Evolutionary conservation across 1,140 invertebrate genomes (phyloP).

Genomic region (Dolichoris vasculosae): DNA sequence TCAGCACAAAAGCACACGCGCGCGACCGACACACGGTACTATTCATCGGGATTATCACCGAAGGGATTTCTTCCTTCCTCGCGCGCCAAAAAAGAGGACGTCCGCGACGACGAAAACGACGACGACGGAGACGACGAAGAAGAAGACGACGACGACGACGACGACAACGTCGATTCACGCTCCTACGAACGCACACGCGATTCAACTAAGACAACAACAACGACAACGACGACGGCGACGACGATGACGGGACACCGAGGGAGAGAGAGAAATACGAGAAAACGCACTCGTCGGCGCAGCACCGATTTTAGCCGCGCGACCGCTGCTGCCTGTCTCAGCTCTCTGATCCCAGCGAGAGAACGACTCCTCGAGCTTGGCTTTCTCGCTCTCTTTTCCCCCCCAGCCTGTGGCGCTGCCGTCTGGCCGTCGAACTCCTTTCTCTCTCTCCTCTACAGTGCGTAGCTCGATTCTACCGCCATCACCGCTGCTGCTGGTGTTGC

Average conservation of each 20-base stretch:
- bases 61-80: neutral
- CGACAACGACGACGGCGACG: neutral
- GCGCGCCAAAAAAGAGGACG: neutral
- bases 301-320: conserved; percentile 8
- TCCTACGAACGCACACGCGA: neutral
- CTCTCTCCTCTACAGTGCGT: neutral
- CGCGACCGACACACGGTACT: conserved; percentile 20
- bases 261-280: neutral
- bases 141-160: neutral
- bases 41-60: neutral
- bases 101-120: neutral
- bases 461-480: neutral
- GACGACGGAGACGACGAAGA: neutral
- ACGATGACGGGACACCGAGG: neutral
- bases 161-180: neutral
- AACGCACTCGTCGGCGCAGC: neutral
- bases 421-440: conserved; percentile 49
- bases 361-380: neutral
- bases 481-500: neutral
- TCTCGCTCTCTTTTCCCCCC: conserved; percentile 52
- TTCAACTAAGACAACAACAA: neutral
- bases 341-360: neutral
- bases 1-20: conserved; percentile 18
- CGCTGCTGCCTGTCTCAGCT: neutral
- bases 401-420: conserved; percentile 54